Percentiles rank a stretch among this genome's conserved stretches.
Evolutionary conservation across 2,797 vertebrate genomes (phyloP).

Genomic region (Apogon hyalosoma): DNA sequence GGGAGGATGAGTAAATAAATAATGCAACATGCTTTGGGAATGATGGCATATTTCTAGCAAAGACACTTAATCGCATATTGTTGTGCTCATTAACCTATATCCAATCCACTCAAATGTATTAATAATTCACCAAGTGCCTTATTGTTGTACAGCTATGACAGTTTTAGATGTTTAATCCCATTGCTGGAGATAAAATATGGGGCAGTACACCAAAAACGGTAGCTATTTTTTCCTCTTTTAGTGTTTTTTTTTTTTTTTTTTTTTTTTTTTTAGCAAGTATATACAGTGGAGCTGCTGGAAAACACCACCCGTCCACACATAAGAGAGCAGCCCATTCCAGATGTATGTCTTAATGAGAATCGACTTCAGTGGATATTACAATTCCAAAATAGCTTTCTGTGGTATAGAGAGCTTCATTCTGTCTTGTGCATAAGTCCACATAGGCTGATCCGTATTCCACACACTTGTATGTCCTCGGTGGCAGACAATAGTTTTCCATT

Average conservation of each 20-base stretch:
- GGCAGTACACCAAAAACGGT: constrained; percentile 6
- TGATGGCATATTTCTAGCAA: constrained; percentile 37
- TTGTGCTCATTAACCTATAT: constrained; percentile 67
- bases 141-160: constrained; percentile 53
- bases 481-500: constrained; percentile 85
- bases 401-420: constrained; percentile 57
- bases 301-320: constrained; percentile 33
- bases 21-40: constrained; percentile 41
- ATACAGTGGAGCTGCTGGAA: constrained; percentile 8
- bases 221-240: constrained; percentile 6
- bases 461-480: constrained; percentile 64
- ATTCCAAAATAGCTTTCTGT: constrained; percentile 74
- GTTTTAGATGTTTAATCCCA: constrained; percentile 44
- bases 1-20: constrained; percentile 47
- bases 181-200: constrained; percentile 37
- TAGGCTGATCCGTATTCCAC: constrained; percentile 67
- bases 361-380: constrained; percentile 75
- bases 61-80: constrained; percentile 43
- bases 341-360: constrained; percentile 71
- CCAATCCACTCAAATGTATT: constrained; percentile 46
- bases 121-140: constrained; percentile 73
- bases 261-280: not conserved
- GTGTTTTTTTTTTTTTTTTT: constrained; percentile 19
- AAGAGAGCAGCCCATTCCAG: constrained; percentile 33
- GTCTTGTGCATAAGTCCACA: constrained; percentile 70